phyloP scores from a whole-genome alignment of 2,888 invertebrate species.

The Lasioglossum oenotherae region DNA sequence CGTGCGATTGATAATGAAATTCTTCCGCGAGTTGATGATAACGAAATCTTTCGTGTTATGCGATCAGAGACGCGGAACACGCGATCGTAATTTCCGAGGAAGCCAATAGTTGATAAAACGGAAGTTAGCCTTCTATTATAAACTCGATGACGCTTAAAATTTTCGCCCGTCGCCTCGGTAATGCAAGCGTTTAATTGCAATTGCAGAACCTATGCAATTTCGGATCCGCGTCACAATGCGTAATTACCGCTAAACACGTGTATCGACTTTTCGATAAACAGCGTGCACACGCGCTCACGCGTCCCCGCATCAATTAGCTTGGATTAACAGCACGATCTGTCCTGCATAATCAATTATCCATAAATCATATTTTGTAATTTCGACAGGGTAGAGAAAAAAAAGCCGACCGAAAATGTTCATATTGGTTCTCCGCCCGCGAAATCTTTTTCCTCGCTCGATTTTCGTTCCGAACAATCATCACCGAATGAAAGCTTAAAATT shows the following conservation, averaged over 20 bases:
- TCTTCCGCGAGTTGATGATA: not conserved
- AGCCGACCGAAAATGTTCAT: not conserved
- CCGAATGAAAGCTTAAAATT: not conserved
- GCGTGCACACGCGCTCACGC: slow-evolving; percentile 30
- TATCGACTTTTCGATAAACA: slow-evolving; percentile 71
- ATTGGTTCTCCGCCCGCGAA: not conserved
- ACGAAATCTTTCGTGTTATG: slow-evolving; percentile 3
- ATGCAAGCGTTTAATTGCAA: slow-evolving; percentile 54
- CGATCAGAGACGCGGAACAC: slow-evolving; percentile 2
- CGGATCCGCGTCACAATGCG: slow-evolving; percentile 61
- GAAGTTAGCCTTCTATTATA: slow-evolving; percentile 42
- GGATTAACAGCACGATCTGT: slow-evolving; percentile 63
- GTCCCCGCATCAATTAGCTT: slow-evolving; percentile 57
- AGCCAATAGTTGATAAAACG: slow-evolving; percentile 43
- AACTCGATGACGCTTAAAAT: slow-evolving; percentile 60
- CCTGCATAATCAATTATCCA: slow-evolving; percentile 54
- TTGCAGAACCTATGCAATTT: slow-evolving; percentile 58
- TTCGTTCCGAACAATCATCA: not conserved
- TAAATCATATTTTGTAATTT: slow-evolving; percentile 50
- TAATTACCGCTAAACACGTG: slow-evolving; percentile 68
- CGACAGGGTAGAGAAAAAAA: not conserved
- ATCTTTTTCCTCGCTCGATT: not conserved
- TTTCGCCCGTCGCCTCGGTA: slow-evolving; percentile 48
- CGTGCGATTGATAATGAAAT: not conserved
- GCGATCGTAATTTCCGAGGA: slow-evolving; percentile 10